phyloP scores from a whole-genome alignment of 2,888 invertebrate species.

The Acleris literana region DNA sequence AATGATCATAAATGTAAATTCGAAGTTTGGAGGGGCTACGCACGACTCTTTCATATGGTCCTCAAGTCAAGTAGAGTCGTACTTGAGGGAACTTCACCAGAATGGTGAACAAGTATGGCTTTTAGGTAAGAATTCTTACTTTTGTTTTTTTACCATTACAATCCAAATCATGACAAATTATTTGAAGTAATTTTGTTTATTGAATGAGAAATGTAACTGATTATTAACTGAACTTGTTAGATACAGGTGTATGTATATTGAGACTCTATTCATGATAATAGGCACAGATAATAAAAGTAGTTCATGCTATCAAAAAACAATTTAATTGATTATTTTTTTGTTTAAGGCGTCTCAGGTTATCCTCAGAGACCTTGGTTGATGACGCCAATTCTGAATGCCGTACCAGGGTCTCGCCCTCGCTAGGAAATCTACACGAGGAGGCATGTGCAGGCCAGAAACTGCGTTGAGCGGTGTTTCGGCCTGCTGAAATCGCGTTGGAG shows the following conservation, averaged over 20 bases:
- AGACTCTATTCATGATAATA: not conserved
- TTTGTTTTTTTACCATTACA: not conserved
- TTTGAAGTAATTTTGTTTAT: not conserved
- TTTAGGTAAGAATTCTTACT: no score
- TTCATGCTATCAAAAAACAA: not conserved
- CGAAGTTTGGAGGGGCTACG: not conserved
- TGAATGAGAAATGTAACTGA: no score
- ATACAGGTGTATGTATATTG: not conserved
- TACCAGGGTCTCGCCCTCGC: not conserved
- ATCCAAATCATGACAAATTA: not conserved
- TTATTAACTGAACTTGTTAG: no score
- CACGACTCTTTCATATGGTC: not conserved
- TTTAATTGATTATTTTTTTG: not conserved
- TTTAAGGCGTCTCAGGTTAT: constrained; percentile 4
- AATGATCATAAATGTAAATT: not conserved
- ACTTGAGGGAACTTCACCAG: no score
- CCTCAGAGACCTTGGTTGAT: constrained; percentile 6
- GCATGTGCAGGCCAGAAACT: no score
- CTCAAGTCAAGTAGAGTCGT: not conserved
- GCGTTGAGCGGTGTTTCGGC: no score
- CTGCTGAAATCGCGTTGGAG: no score
- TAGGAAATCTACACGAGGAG: no score
- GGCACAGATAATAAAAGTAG: not conserved
- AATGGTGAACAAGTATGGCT: no score
- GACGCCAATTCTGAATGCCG: not conserved